Conservation (phyloP, 1,140 invertebrate genomes). For the Lucilia cuprina region DNA sequence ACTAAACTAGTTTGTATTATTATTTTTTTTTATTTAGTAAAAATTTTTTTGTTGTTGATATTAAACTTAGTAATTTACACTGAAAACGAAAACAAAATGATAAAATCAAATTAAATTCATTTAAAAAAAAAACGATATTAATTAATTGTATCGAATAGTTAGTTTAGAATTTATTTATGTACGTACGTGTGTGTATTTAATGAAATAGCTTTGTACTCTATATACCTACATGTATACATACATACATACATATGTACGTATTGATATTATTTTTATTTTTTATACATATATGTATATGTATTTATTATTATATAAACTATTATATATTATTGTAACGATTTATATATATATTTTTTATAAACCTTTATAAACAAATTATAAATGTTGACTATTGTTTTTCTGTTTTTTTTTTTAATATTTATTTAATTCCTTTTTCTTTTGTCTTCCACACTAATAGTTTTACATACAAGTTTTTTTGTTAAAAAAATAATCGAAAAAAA, state of each 20-base stretch:
- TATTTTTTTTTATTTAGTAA: neutral
- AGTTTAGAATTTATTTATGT: neutral
- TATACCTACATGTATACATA: too few species aligned
- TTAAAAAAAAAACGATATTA: neutral
- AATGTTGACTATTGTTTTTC: slow-evolving; percentile 1
- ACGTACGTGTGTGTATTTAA: neutral
- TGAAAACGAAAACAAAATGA: neutral
- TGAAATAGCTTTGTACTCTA: neutral
- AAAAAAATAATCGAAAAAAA: neutral
- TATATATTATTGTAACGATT: neutral
- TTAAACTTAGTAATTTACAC: neutral
- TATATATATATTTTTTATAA: neutral
- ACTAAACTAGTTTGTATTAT: neutral
- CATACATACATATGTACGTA: neutral
- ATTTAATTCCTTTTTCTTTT: neutral
- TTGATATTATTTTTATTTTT: slow-evolving; percentile 13
- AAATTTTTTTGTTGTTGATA: neutral
- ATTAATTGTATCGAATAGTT: neutral
- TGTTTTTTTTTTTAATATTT: neutral
- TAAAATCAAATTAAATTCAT: neutral
- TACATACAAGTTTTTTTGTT: slow-evolving; percentile 10
- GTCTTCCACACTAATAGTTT: neutral
- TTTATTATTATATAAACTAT: neutral
- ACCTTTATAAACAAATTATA: neutral
- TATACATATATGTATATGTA: too few species aligned